Base-by-base conservation (phyloP, 2,113 vertebrate genomes). In the Eolophus roseicapilla region DNA sequence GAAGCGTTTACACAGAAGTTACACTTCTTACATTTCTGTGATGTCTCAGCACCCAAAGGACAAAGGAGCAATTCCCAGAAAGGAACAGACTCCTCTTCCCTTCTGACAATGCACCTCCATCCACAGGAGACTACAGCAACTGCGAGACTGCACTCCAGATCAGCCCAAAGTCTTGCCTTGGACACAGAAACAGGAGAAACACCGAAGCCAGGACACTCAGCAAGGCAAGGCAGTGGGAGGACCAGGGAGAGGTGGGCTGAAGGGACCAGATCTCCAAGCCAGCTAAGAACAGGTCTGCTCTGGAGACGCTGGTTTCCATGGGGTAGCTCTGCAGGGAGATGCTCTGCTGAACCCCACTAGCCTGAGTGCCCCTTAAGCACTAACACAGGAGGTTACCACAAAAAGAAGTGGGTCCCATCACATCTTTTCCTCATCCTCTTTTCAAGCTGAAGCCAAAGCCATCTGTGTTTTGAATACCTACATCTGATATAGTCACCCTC, bases 121-220 rank as follows among this genome's bases (percentile, higher is more conserved):
- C 25, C 44, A 13, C 15, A 23, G 63, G 24, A 35, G 75, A 57
- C 29, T n/a, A 17, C 0, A 2, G 35, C 3, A 25, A 50, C 83
- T 50, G 67, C 0, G 0, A 49, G 52, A 39, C 6, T 37, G 27
- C 19, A 27, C 20, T 33, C 44, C 74, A 3, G 1, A 0, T 23
- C 69, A 77, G 25, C 77, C 21, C 87, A 25, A 50, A 17, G 41
- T 50, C 6, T 17, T 19, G 27, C 41, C 65, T 57, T 4, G 39
- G 55, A 29, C 60, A 39, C 3, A 2, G 44, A 28, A 60, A 43
- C 41, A 13, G 74, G 19, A 82, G 62, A 90, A 88, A 75, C 1
- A 3, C 25, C 76, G 35, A 29, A 57, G 53, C 46, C 24, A 13
- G 25, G 19, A 46, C 27, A 10, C 35, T 37, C 3, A 19, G 68